Conservation (phyloP, 2,797 vertebrate genomes). For the Enteromius anoplus region DNA sequence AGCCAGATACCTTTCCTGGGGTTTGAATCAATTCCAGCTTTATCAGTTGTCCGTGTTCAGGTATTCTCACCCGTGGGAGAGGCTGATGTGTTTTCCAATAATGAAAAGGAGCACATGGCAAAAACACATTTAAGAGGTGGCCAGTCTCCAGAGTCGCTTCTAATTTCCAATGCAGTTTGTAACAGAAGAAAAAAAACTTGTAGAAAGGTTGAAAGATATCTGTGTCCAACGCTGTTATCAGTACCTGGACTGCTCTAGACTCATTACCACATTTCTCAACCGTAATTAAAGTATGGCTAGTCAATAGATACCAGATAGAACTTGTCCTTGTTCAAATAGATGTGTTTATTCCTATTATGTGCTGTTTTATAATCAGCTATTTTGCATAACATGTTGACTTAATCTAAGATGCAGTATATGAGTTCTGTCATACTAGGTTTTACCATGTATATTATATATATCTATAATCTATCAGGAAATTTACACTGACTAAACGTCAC, state of each 20-base stretch:
- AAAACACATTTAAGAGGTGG: constrained; percentile 79
- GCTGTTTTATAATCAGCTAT: background rate
- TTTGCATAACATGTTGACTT: background rate
- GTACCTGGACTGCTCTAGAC: constrained; percentile 24
- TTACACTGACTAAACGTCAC: background rate
- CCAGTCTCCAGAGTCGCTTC: constrained; percentile 69
- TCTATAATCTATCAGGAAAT: background rate
- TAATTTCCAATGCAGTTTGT: constrained; percentile 72
- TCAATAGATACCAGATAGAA: constrained; percentile 20
- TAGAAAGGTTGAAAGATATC: constrained; percentile 53
- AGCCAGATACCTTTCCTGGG: constrained; percentile 76
- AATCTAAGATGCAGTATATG: background rate
- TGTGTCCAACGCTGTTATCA: constrained; percentile 46
- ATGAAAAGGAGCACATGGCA: constrained; percentile 80
- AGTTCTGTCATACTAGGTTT: background rate
- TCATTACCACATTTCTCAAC: constrained; percentile 27
- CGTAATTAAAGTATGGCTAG: constrained; percentile 9
- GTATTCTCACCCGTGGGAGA: constrained; percentile 75
- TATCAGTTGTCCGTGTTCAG: constrained; percentile 81
- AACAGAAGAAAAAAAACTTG: constrained; percentile 54
- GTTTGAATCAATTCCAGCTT: constrained; percentile 84
- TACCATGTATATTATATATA: background rate
- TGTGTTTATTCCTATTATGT: constrained; percentile 26
- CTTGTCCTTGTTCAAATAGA: constrained; percentile 12
- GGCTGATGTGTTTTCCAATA: constrained; percentile 83